A percentile compares a stretch with the other conserved stretches of the same genome.
phyloP scores from a whole-genome alignment of 2,888 invertebrate species.

The Rhorus exstirpatorius region DNA sequence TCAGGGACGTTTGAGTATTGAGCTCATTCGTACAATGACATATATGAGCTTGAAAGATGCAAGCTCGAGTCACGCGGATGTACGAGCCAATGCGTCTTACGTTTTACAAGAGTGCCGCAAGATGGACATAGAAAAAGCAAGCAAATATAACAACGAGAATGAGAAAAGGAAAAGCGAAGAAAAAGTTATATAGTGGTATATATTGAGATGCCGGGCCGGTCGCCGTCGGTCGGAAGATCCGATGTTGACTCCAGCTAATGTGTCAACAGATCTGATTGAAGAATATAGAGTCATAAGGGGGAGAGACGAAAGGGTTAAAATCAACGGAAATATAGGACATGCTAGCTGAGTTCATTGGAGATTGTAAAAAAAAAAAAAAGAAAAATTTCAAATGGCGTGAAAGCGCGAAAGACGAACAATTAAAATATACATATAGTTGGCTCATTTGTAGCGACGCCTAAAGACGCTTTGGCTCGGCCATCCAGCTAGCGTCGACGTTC shows the following conservation, averaged over 20 bases:
- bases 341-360: slow-evolving; percentile 12
- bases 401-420: slow-evolving; percentile 49
- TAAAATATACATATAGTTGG: slow-evolving; percentile 27
- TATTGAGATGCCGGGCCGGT: slow-evolving; percentile 25
- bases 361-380: slow-evolving; percentile 4
- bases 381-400: slow-evolving; percentile 14
- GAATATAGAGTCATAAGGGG: slow-evolving; percentile 47
- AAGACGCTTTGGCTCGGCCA: slow-evolving; percentile 1
- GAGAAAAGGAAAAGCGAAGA: slow-evolving; percentile 35
- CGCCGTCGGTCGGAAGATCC: slow-evolving; percentile 58
- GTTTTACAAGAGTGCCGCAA: slow-evolving; percentile 7
- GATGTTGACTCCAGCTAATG: slow-evolving; percentile 72
- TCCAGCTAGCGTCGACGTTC: background rate
- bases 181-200: slow-evolving; percentile 31
- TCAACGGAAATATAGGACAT: slow-evolving; percentile 36
- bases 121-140: slow-evolving; percentile 1
- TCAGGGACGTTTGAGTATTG: background rate
- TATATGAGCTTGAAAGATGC: no score
- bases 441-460: slow-evolving; percentile 5
- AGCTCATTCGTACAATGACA: background rate
- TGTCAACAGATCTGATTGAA: slow-evolving; percentile 70
- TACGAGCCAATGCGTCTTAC: background rate
- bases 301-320: background rate
- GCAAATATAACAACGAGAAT: slow-evolving; percentile 43
- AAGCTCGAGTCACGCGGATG: background rate